These are phyloP conservation scores for Ageneiosus marmoratus DNA, from an alignment of 2,113 vertebrate genomes.

Conservation along the genomic window DNA sequence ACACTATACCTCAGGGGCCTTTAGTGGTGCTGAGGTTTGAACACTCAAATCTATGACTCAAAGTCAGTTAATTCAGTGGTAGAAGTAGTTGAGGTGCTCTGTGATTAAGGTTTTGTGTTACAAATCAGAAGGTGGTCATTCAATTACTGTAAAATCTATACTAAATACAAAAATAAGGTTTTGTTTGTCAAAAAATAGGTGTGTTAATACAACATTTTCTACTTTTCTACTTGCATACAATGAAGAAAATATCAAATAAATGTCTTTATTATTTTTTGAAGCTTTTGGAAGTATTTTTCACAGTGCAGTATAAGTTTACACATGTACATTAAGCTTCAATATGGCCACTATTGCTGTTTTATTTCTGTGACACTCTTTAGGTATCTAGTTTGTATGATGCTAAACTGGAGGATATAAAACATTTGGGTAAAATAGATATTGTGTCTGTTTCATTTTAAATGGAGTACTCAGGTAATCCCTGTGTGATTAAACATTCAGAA, in stretches of 20 bases:
- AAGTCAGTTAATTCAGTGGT: too few relatives aligned
- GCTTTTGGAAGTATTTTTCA: background rate
- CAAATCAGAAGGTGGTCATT: background rate
- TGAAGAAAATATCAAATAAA: background rate
- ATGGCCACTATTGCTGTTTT: background rate
- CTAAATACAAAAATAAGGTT: too few relatives aligned
- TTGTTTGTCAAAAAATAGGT: too few relatives aligned
- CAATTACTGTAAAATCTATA: background rate
- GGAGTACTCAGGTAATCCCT: background rate
- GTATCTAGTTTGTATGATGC: background rate
- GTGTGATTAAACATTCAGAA: background rate
- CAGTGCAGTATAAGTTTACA: background rate
- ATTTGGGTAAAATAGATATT: background rate
- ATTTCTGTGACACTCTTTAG: background rate
- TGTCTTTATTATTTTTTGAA: background rate
- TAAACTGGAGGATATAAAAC: background rate
- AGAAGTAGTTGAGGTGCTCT: too few relatives aligned
- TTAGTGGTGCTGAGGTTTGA: too few relatives aligned
- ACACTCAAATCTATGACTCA: too few relatives aligned
- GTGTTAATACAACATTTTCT: too few relatives aligned
- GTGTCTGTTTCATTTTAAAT: background rate
- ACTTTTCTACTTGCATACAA: too few relatives aligned
- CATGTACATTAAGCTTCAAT: background rate
- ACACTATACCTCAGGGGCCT: too few relatives aligned
- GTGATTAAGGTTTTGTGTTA: too few relatives aligned